Conservation (phyloP, 2,797 vertebrate genomes). For the Craterocephalus amniculus region DNA sequence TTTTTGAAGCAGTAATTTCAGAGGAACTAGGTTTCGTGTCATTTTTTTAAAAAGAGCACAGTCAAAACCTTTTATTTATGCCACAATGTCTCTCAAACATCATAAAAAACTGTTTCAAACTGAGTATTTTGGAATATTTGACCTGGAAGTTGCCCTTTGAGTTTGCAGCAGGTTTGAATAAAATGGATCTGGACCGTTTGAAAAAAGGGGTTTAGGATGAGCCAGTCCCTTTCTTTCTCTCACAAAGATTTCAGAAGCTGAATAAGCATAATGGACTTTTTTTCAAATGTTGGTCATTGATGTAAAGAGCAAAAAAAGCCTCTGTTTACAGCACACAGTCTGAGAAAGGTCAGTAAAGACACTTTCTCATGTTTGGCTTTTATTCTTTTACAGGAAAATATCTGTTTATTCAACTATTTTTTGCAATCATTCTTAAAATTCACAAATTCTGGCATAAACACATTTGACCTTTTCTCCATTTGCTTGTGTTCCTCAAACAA, state of each 20-base stretch:
- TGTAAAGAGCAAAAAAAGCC: neutral
- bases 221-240: conserved; percentile 4
- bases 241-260: neutral
- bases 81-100: no score
- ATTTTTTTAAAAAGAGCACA: no score
- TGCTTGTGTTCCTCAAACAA: neutral
- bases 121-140: no score
- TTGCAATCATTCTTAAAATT: neutral
- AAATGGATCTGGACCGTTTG: conserved; percentile 17
- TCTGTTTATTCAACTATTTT: neutral
- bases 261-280: neutral
- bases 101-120: no score
- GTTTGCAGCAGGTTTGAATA: conserved; percentile 21
- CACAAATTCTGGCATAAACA: neutral
- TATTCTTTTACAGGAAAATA: neutral
- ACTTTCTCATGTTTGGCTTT: neutral
- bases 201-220: conserved; percentile 6
- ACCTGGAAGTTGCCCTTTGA: no score
- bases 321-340: no score
- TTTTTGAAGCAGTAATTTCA: no score
- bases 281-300: neutral
- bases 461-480: conserved; percentile 1
- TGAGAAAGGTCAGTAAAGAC: neutral
- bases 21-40: no score
- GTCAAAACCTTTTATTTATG: no score